Evolutionary conservation across 1,140 invertebrate species (phyloP).

Genomic region (Eulimnadia texana): DNA sequence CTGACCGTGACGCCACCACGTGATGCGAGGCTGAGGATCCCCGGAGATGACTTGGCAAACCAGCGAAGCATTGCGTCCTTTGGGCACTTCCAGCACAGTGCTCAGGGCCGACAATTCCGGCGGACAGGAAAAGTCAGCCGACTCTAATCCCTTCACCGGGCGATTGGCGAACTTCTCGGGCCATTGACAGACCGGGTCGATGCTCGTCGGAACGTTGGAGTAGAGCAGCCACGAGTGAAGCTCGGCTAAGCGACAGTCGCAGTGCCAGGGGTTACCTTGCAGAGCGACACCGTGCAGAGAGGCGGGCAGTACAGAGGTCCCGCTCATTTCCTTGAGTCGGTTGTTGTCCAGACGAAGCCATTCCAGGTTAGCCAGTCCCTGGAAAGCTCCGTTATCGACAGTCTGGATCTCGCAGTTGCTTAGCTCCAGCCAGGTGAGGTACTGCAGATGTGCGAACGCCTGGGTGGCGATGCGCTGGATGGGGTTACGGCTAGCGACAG

Average conservation of each 20-base stretch:
- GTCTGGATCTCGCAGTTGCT: conserved; percentile 58
- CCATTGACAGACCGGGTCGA: conserved; percentile 54
- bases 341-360: conserved; percentile 72
- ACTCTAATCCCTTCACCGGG: conserved; percentile 48
- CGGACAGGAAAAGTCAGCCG: conserved; percentile 62
- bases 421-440: conserved; percentile 63
- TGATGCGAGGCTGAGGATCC: conserved; percentile 55
- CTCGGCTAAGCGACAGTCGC: conserved; percentile 62
- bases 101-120: conserved; percentile 55
- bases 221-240: conserved; percentile 60
- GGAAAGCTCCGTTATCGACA: conserved; percentile 67
- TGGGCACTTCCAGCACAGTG: conserved; percentile 53
- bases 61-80: conserved; percentile 62
- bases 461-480: conserved; percentile 49
- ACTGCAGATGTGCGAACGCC: conserved; percentile 58
- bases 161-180: conserved; percentile 48
- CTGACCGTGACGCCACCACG: conserved; percentile 60
- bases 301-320: conserved; percentile 49
- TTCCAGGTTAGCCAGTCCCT: conserved; percentile 60
- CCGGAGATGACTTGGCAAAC: conserved; percentile 54
- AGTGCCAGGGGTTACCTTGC: conserved; percentile 76
- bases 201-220: conserved; percentile 49
- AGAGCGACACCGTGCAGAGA: conserved; percentile 59
- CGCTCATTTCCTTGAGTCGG: conserved; percentile 50
- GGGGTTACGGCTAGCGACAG: conserved; percentile 65